A percentile compares a stretch with the other conserved stretches of the same genome.
phyloP scores from a whole-genome alignment of 2,797 vertebrate genomes.

The Eurystomus glaucurus region DNA sequence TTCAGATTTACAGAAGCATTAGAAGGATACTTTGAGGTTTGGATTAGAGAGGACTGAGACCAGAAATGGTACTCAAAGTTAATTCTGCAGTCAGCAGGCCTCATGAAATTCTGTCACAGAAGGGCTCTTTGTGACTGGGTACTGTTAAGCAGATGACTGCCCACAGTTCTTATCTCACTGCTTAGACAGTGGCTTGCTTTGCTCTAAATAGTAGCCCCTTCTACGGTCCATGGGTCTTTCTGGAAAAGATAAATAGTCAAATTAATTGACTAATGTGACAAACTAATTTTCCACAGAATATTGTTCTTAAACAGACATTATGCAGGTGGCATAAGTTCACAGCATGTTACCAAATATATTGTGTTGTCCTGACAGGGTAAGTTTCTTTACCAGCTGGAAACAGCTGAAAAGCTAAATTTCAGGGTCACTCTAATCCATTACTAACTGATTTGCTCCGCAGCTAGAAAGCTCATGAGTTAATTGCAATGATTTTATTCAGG shows the following conservation, averaged over 20 bases:
- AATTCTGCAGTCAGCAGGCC: not conserved
- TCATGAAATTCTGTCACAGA: not conserved
- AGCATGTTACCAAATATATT: not conserved
- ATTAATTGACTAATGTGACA: not conserved
- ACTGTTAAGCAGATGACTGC: not conserved
- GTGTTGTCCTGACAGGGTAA: not conserved
- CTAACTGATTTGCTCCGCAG: not conserved
- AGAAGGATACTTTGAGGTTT: not conserved
- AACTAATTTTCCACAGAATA: not conserved
- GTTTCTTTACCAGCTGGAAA: not conserved
- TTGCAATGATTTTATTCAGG: not conserved
- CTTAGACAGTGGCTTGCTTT: not conserved
- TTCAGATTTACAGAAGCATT: not conserved
- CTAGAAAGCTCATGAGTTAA: not conserved
- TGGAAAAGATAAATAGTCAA: not conserved
- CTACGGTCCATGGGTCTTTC: rapidly evolving
- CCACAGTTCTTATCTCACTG: not conserved
- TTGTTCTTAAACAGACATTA: not conserved
- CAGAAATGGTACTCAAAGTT: not conserved
- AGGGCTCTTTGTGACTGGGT: not conserved
- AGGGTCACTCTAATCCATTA: not conserved
- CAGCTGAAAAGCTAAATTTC: not conserved
- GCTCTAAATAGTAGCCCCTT: not conserved
- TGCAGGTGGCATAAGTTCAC: not conserved
- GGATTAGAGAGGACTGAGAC: not conserved